Percentiles rank a stretch among this genome's conserved stretches.
Conservation (phyloP, 53 echinoderm and acorn worm genomes). For the Holothuria leucospilota region DNA sequence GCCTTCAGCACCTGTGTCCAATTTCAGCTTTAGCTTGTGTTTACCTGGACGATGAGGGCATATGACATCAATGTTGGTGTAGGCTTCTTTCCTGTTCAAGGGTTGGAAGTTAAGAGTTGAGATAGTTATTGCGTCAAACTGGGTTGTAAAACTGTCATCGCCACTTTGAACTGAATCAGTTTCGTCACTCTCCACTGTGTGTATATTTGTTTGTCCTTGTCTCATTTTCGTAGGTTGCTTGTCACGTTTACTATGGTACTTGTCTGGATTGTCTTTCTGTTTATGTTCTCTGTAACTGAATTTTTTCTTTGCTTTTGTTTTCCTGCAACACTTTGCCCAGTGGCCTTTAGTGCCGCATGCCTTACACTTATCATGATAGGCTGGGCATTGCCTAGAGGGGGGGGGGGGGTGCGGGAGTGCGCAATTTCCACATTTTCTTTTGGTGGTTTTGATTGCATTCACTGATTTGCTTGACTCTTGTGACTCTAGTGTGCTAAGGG, state of each 20-base stretch:
- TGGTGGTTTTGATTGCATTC: constrained; percentile 9
- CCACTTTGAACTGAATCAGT: constrained; percentile 1
- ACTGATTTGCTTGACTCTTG: not conserved
- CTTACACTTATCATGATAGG: constrained; percentile 65
- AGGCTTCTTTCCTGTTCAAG: not conserved
- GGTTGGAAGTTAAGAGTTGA: constrained; percentile 14
- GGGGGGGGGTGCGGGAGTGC: constrained; percentile 44
- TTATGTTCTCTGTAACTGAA: no score
- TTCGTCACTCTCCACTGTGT: constrained; percentile 26
- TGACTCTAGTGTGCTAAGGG: constrained; percentile 27
- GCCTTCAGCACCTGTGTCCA: no score
- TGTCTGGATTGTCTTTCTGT: no score
- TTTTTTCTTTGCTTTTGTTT: no score
- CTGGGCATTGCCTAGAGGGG: constrained; percentile 70
- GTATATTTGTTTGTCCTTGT: not conserved
- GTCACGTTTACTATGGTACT: constrained; percentile 16
- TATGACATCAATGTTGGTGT: no score
- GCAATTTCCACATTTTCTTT: constrained; percentile 56
- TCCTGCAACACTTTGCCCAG: constrained; percentile 70
- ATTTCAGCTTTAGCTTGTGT: constrained; percentile 57
- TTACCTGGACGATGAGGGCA: no score
- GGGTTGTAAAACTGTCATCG: not conserved
- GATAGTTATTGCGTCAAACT: not conserved
- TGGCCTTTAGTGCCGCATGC: constrained; percentile 64
- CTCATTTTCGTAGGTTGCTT: constrained; percentile 14